Evolutionary conservation across 2,888 invertebrate species (phyloP).

Genomic region (Stomorhina lunata): DNA sequence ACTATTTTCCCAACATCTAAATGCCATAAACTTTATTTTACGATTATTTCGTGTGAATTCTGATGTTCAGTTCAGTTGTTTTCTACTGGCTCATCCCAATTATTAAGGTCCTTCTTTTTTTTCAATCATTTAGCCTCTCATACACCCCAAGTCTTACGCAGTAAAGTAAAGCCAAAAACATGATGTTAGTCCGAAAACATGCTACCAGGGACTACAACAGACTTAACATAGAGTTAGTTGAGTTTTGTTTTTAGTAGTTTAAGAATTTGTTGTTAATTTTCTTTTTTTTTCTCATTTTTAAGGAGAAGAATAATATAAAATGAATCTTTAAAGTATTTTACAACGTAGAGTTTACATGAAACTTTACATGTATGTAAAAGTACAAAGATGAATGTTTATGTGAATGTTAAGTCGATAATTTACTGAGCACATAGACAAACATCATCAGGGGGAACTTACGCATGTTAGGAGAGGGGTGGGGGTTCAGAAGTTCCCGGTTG

Average conservation of each 20-base stretch:
- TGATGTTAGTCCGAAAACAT: conserved; percentile 45
- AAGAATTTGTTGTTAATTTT: not conserved
- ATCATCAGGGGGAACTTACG: conserved; percentile 58
- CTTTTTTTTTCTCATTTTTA: not conserved
- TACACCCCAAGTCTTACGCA: conserved; percentile 4
- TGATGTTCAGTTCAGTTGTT: conserved; percentile 15
- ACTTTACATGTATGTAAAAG: conserved; percentile 19
- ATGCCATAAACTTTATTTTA: conserved; percentile 41
- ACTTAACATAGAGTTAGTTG: not conserved
- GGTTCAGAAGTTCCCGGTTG: too few species aligned
- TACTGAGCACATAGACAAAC: conserved; percentile 57
- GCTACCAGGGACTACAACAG: not conserved
- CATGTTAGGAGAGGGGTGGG: not conserved
- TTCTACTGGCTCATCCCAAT: not conserved
- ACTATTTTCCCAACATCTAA: conserved; percentile 19
- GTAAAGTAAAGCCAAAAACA: conserved; percentile 26
- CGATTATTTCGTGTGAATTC: conserved; percentile 55
- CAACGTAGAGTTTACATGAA: too few species aligned
- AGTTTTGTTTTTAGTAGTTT: not conserved
- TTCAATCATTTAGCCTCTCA: not conserved
- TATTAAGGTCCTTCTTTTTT: not conserved
- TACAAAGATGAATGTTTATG: not conserved
- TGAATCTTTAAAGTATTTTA: conserved; percentile 4
- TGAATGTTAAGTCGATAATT: conserved; percentile 67
- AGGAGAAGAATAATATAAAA: not conserved